Evolutionary conservation across 2,113 vertebrate species (phyloP).

Genomic region (Aepyceros melampus): DNA sequence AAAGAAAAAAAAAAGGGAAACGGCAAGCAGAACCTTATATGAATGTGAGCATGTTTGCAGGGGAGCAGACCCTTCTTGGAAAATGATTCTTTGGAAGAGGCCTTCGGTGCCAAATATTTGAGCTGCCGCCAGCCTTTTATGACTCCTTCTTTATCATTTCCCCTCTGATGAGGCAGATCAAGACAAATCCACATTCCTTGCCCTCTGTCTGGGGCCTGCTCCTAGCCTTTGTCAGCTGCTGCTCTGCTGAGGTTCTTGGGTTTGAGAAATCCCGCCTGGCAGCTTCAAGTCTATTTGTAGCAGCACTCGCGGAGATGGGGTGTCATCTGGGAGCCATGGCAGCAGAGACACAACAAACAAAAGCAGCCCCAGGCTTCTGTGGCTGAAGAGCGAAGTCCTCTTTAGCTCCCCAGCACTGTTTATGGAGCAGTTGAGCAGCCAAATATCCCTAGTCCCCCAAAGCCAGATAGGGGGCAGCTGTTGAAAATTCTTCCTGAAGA

Average conservation of each 20-base stretch:
- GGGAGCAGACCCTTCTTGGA: neutral
- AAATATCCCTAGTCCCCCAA: neutral
- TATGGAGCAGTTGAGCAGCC: constrained; percentile 36
- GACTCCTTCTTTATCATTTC: constrained; percentile 64
- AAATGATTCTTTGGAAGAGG: constrained; percentile 35
- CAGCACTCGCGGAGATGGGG: constrained; percentile 36
- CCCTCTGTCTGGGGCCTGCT: constrained; percentile 24
- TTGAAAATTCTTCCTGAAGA: constrained; percentile 40
- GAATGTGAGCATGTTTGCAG: neutral
- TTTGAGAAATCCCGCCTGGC: constrained; percentile 63
- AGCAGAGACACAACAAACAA: constrained; percentile 72
- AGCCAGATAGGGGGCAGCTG: constrained; percentile 54
- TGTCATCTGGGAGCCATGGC: constrained; percentile 62
- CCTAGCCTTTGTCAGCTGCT: constrained; percentile 45
- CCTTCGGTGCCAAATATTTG: constrained; percentile 59
- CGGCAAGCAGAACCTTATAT: neutral
- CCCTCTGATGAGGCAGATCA: constrained; percentile 56
- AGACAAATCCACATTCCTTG: constrained; percentile 70
- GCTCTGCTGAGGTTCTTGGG: constrained; percentile 10
- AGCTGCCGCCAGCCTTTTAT: constrained; percentile 60
- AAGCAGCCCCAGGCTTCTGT: constrained; percentile 48
- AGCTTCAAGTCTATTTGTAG: neutral
- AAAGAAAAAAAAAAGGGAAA: neutral
- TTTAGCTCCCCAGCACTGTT: constrained; percentile 34
- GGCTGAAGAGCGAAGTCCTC: constrained; percentile 37